Evolutionary conservation across 2,888 invertebrate species (phyloP).

Genomic region (Eilema caniola): DNA sequence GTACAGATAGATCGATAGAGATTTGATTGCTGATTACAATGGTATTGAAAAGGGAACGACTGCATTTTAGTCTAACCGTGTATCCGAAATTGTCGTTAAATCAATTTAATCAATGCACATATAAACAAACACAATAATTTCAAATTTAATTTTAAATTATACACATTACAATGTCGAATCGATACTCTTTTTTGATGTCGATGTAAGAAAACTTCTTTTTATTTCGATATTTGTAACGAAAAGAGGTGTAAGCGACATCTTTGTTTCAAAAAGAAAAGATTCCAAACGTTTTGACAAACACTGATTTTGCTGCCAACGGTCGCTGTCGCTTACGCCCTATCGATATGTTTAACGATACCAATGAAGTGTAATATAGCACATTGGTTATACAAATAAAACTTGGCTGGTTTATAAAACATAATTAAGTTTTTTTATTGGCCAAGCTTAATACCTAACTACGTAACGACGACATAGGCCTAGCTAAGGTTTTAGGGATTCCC

Average conservation of each 20-base stretch:
- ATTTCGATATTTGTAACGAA: not conserved
- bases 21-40: not conserved
- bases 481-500: not conserved
- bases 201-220: not conserved
- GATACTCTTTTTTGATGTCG: not conserved
- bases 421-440: constrained; percentile 10
- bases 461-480: not conserved
- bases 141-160: not conserved
- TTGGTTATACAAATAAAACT: constrained; percentile 14
- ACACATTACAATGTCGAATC: too few relatives aligned
- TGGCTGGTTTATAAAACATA: constrained; percentile 12
- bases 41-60: not conserved
- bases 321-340: not conserved
- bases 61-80: not conserved
- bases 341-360: not conserved
- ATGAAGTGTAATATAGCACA: not conserved
- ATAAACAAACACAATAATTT: not conserved
- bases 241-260: not conserved
- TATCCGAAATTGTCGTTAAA: not conserved
- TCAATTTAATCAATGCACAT: not conserved
- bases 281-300: not conserved
- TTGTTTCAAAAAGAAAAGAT: not conserved
- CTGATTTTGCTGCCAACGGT: not conserved
- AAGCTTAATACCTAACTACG: not conserved
- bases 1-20: not conserved